Evolutionary conservation across 2,797 vertebrate species (phyloP).

Genomic region (Pelobates cultripes): DNA sequence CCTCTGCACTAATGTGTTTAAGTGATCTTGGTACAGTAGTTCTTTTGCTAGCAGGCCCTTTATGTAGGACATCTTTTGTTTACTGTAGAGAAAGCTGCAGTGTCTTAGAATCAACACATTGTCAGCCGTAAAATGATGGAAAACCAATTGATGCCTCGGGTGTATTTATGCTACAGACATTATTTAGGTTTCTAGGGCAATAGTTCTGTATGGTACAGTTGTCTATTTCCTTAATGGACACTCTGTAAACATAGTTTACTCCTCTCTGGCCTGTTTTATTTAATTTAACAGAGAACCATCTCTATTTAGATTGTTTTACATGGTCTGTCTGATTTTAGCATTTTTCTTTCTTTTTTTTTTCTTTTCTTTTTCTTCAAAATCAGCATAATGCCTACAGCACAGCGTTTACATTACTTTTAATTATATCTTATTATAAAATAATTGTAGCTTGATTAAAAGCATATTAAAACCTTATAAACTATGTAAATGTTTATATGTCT

Average conservation of each 20-base stretch:
- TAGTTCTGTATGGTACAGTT: not conserved
- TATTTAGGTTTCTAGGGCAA: not conserved
- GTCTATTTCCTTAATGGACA: not conserved
- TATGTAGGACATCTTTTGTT: constrained; percentile 56
- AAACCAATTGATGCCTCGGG: constrained; percentile 58
- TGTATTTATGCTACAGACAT: constrained; percentile 54
- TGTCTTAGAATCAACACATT: constrained; percentile 57
- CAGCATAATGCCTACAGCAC: too few relatives aligned
- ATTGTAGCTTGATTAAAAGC: too few relatives aligned
- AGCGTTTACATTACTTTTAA: too few relatives aligned
- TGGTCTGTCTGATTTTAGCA: too few relatives aligned
- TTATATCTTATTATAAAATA: too few relatives aligned
- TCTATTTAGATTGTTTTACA: too few relatives aligned
- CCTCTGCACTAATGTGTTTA: constrained; percentile 43
- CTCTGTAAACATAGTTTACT: not conserved
- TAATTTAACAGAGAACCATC: too few relatives aligned
- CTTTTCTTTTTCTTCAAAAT: too few relatives aligned
- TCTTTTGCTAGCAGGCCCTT: not conserved
- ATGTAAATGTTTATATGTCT: not conserved
- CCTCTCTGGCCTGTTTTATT: not conserved
- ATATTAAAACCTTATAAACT: too few relatives aligned
- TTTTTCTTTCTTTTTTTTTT: too few relatives aligned
- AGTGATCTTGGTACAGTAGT: constrained; percentile 43
- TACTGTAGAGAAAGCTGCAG: constrained; percentile 53
- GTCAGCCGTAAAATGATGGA: constrained; percentile 47